Percentiles rank a stretch among this genome's conserved stretches.
Evolutionary conservation across 2,888 invertebrate genomes (phyloP).

Genomic region (Caenorhabditis macrosperma): DNA sequence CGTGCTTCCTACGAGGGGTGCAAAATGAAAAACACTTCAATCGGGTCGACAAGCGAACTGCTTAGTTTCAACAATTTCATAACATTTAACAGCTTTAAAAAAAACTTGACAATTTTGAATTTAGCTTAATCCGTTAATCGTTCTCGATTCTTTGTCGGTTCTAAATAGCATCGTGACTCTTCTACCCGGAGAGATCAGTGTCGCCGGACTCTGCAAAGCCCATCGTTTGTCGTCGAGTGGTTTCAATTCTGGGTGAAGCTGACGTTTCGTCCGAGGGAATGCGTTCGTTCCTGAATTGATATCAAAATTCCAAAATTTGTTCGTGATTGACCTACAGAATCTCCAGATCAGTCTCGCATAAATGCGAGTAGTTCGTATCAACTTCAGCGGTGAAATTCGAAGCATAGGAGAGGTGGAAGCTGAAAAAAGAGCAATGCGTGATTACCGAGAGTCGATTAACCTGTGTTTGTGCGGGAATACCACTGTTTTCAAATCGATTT

Average conservation of each 20-base stretch:
- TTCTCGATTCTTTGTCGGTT: no score
- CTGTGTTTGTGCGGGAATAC: not conserved
- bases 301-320: no score
- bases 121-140: no score
- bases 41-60: not conserved
- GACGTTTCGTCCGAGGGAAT: no score
- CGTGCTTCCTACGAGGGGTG: not conserved
- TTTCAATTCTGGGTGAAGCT: not conserved
- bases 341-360: no score
- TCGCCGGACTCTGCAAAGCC: not conserved
- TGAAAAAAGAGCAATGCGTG: not conserved
- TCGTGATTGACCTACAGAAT: no score
- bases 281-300: no score
- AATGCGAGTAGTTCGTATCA: no score
- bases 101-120: no score
- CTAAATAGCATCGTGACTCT: no score
- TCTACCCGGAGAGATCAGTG: not conserved
- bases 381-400: not conserved
- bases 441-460: not conserved
- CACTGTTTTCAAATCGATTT: not conserved
- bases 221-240: not conserved
- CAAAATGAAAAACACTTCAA: not conserved
- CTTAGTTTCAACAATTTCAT: not conserved
- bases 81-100: no score
- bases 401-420: not conserved